Percentiles rank a stretch among this genome's conserved stretches.
These are phyloP conservation scores for Macrostomum lignano DNA, from an alignment of 1,140 invertebrate genomes.

Conservation along the genomic window DNA sequence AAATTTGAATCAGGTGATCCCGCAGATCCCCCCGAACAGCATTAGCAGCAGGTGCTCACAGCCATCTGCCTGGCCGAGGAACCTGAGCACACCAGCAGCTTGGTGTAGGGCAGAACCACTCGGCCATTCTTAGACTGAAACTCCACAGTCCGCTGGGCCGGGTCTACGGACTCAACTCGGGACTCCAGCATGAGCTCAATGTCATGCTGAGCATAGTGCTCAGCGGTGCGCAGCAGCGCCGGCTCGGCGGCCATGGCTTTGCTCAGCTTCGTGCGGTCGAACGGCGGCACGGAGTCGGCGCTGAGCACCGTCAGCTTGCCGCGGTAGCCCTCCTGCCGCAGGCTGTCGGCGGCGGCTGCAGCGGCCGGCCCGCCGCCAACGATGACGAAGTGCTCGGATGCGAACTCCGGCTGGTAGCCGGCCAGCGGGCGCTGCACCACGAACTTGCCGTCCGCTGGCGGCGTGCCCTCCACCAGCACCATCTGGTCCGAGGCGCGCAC, in stretches of 20 bases:
- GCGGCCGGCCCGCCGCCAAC: no score
- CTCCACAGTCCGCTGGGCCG: conserved; percentile 14
- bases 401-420: not conserved
- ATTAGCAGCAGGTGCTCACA: no score
- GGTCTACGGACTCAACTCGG: conserved; percentile 13
- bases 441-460: not conserved
- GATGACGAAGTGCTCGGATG: conserved; percentile 34
- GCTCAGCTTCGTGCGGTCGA: conserved; percentile 54
- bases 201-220: no score
- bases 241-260: no score
- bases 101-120: no score
- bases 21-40: no score
- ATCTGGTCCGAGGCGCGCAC: not conserved
- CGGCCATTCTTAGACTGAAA: no score
- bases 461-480: conserved; percentile 4
- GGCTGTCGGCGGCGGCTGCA: conserved; percentile 48
- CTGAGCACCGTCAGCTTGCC: conserved; percentile 48
- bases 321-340: conserved; percentile 56
- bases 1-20: no score
- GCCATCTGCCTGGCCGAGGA: no score
- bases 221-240: no score
- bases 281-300: conserved; percentile 47
- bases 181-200: no score
- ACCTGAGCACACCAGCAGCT: no score
- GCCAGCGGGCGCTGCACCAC: not conserved